Percentiles rank a stretch among this genome's conserved stretches.
These are phyloP conservation scores for Eueides isabella DNA, from an alignment of 1,140 invertebrate species.

Conservation along the genomic window DNA sequence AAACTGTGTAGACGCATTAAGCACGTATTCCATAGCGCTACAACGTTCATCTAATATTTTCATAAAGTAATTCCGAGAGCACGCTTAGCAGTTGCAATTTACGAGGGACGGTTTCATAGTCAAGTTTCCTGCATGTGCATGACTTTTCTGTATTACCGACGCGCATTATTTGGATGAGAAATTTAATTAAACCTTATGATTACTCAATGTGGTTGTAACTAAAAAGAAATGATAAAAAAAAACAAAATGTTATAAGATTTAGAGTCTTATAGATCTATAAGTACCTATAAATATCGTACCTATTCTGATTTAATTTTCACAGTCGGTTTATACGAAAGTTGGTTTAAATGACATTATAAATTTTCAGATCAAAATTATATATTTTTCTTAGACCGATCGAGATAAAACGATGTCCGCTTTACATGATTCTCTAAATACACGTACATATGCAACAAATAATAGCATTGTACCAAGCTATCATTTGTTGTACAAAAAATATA, in stretches of 20 bases:
- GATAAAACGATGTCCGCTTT: background rate
- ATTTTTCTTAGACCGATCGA: background rate
- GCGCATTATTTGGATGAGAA: background rate
- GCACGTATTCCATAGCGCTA: background rate
- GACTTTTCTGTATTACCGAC: background rate
- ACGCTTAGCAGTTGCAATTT: background rate
- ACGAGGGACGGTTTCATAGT: background rate
- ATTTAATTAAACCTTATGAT: background rate
- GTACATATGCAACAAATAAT: too few species aligned
- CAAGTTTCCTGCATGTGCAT: background rate
- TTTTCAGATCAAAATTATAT: too few species aligned
- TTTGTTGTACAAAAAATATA: too few species aligned
- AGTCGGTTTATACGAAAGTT: too few species aligned
- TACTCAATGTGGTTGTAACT: background rate
- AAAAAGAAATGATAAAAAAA: too few species aligned
- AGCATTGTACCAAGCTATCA: too few species aligned
- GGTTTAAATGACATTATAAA: too few species aligned
- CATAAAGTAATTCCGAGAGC: background rate
- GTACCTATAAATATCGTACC: too few species aligned
- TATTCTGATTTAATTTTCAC: too few species aligned
- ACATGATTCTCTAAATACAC: background rate
- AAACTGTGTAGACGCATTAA: too few species aligned
- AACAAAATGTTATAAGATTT: too few species aligned
- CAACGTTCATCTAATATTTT: background rate
- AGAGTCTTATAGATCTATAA: too few species aligned